These are phyloP conservation scores for Notothenia rossii DNA, from an alignment of 2,113 vertebrate species.

Conservation along the genomic window DNA sequence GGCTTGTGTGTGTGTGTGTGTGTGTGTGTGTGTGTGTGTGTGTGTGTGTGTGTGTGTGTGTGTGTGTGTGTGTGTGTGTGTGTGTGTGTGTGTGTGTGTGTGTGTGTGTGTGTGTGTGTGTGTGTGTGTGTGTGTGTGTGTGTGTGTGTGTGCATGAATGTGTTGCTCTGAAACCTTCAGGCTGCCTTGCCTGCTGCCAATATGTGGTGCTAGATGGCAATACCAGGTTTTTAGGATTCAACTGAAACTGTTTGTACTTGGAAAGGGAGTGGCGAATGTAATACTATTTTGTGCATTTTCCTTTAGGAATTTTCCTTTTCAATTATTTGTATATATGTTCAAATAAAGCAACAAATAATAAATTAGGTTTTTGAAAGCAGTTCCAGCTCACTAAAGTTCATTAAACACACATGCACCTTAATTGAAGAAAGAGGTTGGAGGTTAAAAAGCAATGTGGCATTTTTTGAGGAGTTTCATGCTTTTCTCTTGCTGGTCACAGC, in stretches of 20 bases:
- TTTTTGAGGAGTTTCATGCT: conserved; percentile 63
- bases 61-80: conserved; percentile 54
- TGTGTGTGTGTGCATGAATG: conserved; percentile 56
- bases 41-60: conserved; percentile 50
- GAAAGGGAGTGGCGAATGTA: conserved; percentile 29
- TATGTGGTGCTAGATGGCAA: conserved; percentile 53
- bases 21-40: conserved; percentile 52
- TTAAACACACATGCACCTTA: conserved; percentile 28
- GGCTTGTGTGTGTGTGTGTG: conserved; percentile 61
- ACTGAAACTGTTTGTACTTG: conserved; percentile 54
- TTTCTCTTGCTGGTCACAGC: conserved; percentile 65
- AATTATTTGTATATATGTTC: not conserved
- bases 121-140: conserved; percentile 49
- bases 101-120: conserved; percentile 55
- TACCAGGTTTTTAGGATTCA: conserved; percentile 58
- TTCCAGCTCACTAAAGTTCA: conserved; percentile 14
- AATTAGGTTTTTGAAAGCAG: conserved; percentile 17
- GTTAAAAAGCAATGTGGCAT: conserved; percentile 31
- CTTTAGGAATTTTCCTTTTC: conserved; percentile 22
- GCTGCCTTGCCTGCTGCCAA: conserved; percentile 73
- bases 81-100: conserved; percentile 35
- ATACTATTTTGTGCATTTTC: conserved; percentile 49
- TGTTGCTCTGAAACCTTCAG: conserved; percentile 69
- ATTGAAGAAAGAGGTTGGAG: conserved; percentile 45
- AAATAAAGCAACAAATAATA: not conserved